Evolutionary conservation across 2,113 vertebrate species (phyloP).

Genomic region (Chunga burmeisteri): DNA sequence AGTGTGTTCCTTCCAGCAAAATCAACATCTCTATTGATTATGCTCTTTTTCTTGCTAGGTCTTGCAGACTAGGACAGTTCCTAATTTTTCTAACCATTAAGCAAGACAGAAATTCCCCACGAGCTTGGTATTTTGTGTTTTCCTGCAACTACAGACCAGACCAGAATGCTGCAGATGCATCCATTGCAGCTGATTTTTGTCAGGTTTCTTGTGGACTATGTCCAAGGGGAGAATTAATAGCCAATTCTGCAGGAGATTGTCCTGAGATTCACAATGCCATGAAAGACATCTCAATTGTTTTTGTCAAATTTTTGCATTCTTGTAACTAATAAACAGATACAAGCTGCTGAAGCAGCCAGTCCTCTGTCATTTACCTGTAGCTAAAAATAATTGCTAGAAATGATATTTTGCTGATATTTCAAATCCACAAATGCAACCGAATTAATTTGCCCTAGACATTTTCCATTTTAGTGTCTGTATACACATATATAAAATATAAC

Average conservation of each 20-base stretch:
- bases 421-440: constrained; percentile 40
- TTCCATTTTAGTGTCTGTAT: constrained; percentile 55
- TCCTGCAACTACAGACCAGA: background rate
- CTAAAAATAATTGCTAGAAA: constrained; percentile 68
- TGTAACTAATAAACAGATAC: constrained; percentile 36
- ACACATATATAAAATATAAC: constrained; percentile 65
- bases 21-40: background rate
- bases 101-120: background rate
- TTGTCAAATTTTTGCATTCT: constrained; percentile 16
- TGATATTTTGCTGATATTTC: constrained; percentile 68
- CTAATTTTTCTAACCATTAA: background rate
- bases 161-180: background rate
- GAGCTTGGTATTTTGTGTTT: background rate
- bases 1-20: background rate
- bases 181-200: background rate
- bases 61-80: background rate
- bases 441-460: constrained; percentile 54
- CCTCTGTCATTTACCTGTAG: constrained; percentile 55
- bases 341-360: constrained; percentile 49
- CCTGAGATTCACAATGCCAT: background rate
- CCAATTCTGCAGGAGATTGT: background rate
- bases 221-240: background rate
- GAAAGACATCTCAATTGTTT: constrained; percentile 32
- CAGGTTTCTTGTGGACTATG: background rate
- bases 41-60: background rate